These are phyloP conservation scores for Diachasmimorpha longicaudata DNA, from an alignment of 1,140 invertebrate genomes.

Conservation along the genomic window DNA sequence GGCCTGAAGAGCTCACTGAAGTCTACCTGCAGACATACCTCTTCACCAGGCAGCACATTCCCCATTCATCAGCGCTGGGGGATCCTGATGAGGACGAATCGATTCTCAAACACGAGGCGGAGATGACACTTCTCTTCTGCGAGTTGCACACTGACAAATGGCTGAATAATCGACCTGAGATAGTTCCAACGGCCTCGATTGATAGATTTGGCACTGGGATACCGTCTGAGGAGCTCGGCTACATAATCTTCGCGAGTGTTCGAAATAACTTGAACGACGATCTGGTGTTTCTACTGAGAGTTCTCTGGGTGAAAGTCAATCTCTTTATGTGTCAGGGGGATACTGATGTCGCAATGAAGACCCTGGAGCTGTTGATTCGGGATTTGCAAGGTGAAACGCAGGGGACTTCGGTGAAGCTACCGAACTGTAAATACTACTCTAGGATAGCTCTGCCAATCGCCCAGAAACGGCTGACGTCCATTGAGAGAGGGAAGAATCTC, in stretches of 20 bases:
- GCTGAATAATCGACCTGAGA: constrained; percentile 62
- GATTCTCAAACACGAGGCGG: constrained; percentile 64
- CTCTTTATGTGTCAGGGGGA: constrained; percentile 62
- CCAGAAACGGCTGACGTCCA: constrained; percentile 60
- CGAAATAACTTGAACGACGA: constrained; percentile 53
- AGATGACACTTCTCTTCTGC: constrained; percentile 69
- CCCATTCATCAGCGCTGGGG: constrained; percentile 62
- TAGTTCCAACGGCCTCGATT: constrained; percentile 47
- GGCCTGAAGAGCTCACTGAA: constrained; percentile 68
- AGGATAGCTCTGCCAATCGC: constrained; percentile 55
- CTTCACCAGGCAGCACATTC: constrained; percentile 58
- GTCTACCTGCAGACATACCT: constrained; percentile 69
- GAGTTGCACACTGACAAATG: constrained; percentile 69
- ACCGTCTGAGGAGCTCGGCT: constrained; percentile 55
- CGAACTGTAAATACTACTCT: constrained; percentile 64
- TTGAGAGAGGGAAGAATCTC: constrained; percentile 65
- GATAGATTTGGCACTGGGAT: constrained; percentile 51
- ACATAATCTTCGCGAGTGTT: constrained; percentile 58
- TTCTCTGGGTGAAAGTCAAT: constrained; percentile 65
- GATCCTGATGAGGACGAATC: constrained; percentile 60
- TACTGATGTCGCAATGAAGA: constrained; percentile 59
- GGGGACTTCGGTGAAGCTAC: constrained; percentile 54
- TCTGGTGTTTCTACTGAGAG: constrained; percentile 53
- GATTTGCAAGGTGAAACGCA: constrained; percentile 49
- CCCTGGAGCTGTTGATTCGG: constrained; percentile 57